Evolutionary conservation across 2,113 vertebrate genomes (phyloP).

Genomic region (Albula glossodonta): DNA sequence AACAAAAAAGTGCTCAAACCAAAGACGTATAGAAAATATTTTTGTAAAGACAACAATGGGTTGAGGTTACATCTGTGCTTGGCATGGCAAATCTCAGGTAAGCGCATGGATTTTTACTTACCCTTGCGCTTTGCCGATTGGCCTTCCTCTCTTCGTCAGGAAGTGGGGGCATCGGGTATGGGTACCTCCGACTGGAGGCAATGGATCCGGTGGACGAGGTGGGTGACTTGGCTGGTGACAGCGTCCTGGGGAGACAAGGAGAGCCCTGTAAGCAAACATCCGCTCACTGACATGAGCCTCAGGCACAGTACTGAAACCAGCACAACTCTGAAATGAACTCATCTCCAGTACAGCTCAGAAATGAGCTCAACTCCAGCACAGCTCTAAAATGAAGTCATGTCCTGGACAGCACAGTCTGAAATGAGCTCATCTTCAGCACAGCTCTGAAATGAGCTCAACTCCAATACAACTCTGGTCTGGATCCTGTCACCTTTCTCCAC

Average conservation of each 20-base stretch:
- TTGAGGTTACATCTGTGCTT: not conserved
- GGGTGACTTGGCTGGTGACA: slow-evolving; percentile 97
- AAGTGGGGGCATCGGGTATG: slow-evolving; percentile 97
- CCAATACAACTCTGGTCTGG: slow-evolving; percentile 50
- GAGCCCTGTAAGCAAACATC: not conserved
- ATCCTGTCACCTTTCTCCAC: slow-evolving; percentile 4
- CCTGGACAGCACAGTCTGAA: not conserved
- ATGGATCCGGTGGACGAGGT: slow-evolving; percentile 98
- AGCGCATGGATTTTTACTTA: slow-evolving; percentile 46
- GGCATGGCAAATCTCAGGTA: not conserved
- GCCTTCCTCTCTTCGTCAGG: slow-evolving; percentile 93
- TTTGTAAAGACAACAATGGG: no score
- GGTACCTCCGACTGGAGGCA: slow-evolving; percentile 97
- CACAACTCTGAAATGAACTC: slow-evolving; percentile 43
- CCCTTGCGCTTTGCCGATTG: slow-evolving; percentile 94
- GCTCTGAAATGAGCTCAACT: slow-evolving; percentile 12
- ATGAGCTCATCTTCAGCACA: slow-evolving; percentile 45
- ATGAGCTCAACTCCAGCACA: slow-evolving; percentile 35
- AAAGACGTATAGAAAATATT: no score
- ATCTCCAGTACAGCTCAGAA: not conserved
- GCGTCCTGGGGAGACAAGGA: slow-evolving; percentile 79
- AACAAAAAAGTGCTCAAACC: not conserved
- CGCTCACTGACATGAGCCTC: not conserved
- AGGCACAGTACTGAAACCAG: slow-evolving; percentile 38
- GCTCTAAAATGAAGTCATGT: slow-evolving; percentile 23